A percentile compares a stretch with the other conserved stretches of the same genome.
phyloP scores from a whole-genome alignment of 2,797 vertebrate genomes.

The Pangasius macronema region DNA sequence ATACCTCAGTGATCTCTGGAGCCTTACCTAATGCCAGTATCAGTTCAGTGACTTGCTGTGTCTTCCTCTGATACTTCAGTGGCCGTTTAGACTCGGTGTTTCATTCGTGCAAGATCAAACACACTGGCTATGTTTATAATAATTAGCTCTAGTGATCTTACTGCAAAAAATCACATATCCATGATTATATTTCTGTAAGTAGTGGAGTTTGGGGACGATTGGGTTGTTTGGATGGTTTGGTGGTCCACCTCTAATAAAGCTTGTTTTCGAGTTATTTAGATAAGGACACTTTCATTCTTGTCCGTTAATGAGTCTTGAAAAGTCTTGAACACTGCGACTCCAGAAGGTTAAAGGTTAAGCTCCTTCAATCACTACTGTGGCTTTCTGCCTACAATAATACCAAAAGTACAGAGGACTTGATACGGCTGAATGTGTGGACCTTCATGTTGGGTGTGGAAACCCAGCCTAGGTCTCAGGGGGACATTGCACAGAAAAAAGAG shows the following conservation, averaged over 20 bases:
- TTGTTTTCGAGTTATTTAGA: background rate
- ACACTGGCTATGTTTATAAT: background rate
- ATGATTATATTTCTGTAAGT: background rate
- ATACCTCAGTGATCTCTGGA: background rate
- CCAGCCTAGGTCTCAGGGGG: background rate
- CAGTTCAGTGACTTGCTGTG: background rate
- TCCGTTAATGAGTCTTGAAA: background rate
- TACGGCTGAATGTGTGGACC: background rate
- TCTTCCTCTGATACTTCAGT: constrained; percentile 15
- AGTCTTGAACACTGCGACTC: background rate
- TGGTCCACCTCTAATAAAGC: background rate
- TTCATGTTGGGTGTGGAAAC: background rate
- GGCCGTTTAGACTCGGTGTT: background rate
- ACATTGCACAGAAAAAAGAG: background rate
- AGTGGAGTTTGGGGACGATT: background rate
- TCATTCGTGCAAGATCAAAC: background rate
- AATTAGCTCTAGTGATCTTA: background rate
- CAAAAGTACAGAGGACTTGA: background rate
- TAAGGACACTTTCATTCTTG: background rate
- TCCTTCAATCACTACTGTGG: background rate
- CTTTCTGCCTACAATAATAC: background rate
- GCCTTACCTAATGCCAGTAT: constrained; percentile 15
- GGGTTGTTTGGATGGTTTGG: background rate
- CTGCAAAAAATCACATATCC: background rate
- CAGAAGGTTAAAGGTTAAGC: constrained; percentile 14